A percentile compares a stretch with the other conserved stretches of the same genome.
Evolutionary conservation across 2,113 vertebrate genomes (phyloP).

Genomic region (Elachura formosa): DNA sequence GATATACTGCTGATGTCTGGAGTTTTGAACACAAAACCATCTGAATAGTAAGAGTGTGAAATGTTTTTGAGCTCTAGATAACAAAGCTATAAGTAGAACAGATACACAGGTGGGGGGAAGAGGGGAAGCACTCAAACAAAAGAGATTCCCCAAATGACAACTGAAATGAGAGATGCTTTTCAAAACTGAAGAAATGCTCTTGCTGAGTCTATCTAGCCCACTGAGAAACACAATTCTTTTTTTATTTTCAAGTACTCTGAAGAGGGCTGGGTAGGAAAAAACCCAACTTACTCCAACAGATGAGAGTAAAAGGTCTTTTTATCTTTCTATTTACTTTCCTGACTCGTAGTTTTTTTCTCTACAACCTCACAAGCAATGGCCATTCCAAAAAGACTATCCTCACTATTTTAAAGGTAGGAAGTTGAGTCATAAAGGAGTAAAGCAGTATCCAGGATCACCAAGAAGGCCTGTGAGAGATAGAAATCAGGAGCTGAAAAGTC

Average conservation of each 20-base stretch:
- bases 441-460: neutral
- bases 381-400: neutral
- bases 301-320: neutral
- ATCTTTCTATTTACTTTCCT: neutral
- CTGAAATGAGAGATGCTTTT: neutral
- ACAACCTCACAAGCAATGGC: neutral
- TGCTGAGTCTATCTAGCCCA: neutral
- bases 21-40: neutral
- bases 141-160: neutral
- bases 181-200: neutral
- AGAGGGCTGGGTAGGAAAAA: neutral
- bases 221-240: conserved; percentile 1
- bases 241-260: conserved; percentile 14
- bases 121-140: neutral
- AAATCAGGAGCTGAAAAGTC: neutral
- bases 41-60: neutral
- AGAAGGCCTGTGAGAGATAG: neutral
- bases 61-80: neutral
- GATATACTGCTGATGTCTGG: neutral
- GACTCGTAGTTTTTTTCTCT: neutral
- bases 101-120: neutral
- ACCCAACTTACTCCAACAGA: neutral
- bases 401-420: neutral
- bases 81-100: neutral
- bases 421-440: neutral